phyloP scores from a whole-genome alignment of 2,888 invertebrate species.

The Dexiosoma caninum region DNA sequence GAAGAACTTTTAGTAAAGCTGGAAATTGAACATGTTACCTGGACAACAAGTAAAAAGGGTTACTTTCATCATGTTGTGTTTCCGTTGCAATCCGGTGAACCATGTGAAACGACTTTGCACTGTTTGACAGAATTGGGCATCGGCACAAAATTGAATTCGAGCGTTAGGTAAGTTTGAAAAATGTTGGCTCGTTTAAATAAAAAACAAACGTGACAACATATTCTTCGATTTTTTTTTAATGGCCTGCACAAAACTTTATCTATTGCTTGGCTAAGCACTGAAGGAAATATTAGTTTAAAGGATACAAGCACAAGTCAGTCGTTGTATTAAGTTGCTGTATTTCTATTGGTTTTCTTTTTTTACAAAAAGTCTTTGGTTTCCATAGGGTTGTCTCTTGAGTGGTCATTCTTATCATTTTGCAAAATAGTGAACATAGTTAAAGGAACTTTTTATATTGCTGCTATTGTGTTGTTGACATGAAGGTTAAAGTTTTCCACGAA shows the following conservation, averaged over 20 bases:
- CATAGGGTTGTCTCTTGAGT: slow-evolving; percentile 44
- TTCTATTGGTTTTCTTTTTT: neutral
- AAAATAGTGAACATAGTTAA: slow-evolving; percentile 20
- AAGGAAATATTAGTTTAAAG: slow-evolving; percentile 6
- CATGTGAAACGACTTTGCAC: slow-evolving; percentile 85
- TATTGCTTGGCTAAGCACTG: neutral
- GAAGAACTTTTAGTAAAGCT: slow-evolving; percentile 83
- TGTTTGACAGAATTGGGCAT: slow-evolving; percentile 86
- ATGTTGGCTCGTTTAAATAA: too few species aligned
- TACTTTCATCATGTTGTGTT: slow-evolving; percentile 85
- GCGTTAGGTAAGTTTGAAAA: slow-evolving; percentile 82
- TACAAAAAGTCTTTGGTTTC: slow-evolving; percentile 13
- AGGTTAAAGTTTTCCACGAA: slow-evolving; percentile 33
- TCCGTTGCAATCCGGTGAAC: slow-evolving; percentile 84
- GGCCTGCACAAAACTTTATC: too few species aligned
- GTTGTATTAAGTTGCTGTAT: slow-evolving; percentile 30
- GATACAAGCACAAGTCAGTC: slow-evolving; percentile 46
- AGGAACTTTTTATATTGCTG: slow-evolving; percentile 34
- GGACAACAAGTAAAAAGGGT: slow-evolving; percentile 83
- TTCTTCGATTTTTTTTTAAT: neutral
- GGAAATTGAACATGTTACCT: slow-evolving; percentile 84
- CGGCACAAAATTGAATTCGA: slow-evolving; percentile 83
- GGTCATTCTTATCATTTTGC: slow-evolving; percentile 51
- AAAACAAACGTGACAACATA: neutral
- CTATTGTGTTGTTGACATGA: slow-evolving; percentile 13